A percentile compares a stretch with the other conserved stretches of the same genome.
phyloP scores from a whole-genome alignment of 1,140 invertebrate species.

The Antheraea mylitta region DNA sequence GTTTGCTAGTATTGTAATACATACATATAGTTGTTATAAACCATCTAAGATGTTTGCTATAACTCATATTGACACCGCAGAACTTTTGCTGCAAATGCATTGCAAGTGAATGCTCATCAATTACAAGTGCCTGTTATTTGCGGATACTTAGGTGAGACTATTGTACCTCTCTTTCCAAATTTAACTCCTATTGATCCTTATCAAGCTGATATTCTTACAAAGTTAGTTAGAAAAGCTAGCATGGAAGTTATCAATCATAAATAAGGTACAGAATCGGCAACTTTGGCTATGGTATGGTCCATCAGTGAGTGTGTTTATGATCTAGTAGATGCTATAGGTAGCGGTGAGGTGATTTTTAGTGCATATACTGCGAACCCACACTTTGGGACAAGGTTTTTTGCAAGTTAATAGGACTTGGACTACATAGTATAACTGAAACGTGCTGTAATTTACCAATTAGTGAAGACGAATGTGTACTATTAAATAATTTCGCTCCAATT shows the following conservation, averaged over 20 bases:
- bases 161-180: conserved; percentile 54
- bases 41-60: conserved; percentile 51
- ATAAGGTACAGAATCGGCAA: conserved; percentile 36
- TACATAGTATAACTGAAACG: conserved; percentile 36
- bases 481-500: conserved; percentile 33
- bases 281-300: conserved; percentile 43
- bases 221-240: conserved; percentile 43
- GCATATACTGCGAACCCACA: conserved; percentile 44
- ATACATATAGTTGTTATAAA: conserved; percentile 43
- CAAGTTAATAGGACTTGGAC: conserved; percentile 43
- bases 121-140: conserved; percentile 46
- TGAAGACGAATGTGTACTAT: conserved; percentile 39
- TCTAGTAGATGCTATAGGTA: conserved; percentile 41
- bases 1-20: conserved; percentile 44
- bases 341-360: conserved; percentile 35
- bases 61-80: conserved; percentile 46
- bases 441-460: conserved; percentile 38
- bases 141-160: conserved; percentile 52
- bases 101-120: conserved; percentile 37
- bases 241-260: conserved; percentile 46
- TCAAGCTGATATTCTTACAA: conserved; percentile 45
- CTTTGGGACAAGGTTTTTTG: conserved; percentile 52
- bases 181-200: conserved; percentile 35
- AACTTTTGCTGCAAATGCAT: conserved; percentile 31
- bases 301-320: conserved; percentile 44